phyloP scores from a whole-genome alignment of 2,113 vertebrate species.

The Cheilinus undulatus region DNA sequence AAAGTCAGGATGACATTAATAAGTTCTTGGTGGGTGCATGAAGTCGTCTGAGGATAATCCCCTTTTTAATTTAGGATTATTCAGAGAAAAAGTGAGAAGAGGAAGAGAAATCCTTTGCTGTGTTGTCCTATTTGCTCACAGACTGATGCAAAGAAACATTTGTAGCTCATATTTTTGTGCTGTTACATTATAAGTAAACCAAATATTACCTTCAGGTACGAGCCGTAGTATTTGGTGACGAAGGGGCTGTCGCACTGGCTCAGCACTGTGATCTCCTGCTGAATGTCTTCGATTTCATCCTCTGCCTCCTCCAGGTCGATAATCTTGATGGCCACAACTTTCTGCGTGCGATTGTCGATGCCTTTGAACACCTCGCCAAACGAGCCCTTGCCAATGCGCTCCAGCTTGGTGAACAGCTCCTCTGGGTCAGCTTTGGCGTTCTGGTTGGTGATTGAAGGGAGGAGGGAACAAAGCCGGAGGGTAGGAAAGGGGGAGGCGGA shows the following conservation, averaged over 20 bases:
- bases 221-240: slow-evolving; percentile 98
- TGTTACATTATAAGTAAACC: background rate
- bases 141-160: background rate
- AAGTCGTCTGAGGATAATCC: slow-evolving; percentile 52
- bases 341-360: slow-evolving; percentile 98
- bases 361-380: slow-evolving; percentile 99
- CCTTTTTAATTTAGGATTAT: slow-evolving; percentile 62
- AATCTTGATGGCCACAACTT: slow-evolving; percentile 98
- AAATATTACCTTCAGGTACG: slow-evolving; percentile 94
- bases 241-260: slow-evolving; percentile 99
- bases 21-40: slow-evolving; percentile 38
- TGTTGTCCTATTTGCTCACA: slow-evolving; percentile 7
- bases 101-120: slow-evolving; percentile 22
- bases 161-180: too few species aligned
- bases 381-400: slow-evolving; percentile 97
- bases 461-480: slow-evolving; percentile 19
- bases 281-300: slow-evolving; percentile 99
- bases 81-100: slow-evolving; percentile 17
- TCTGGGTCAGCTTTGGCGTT: slow-evolving; percentile 93
- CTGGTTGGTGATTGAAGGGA: slow-evolving; percentile 72
- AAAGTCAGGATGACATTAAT: slow-evolving; percentile 14
- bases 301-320: slow-evolving; percentile 99
- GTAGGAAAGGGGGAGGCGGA: slow-evolving; percentile 8
- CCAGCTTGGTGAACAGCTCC: slow-evolving; percentile 96
- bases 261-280: slow-evolving; percentile 98